Evolutionary conservation across 1,140 invertebrate species (phyloP), one percentile per base, ranked within the genome.

Genomic region (Neoseiulus cucumeris): DNA sequence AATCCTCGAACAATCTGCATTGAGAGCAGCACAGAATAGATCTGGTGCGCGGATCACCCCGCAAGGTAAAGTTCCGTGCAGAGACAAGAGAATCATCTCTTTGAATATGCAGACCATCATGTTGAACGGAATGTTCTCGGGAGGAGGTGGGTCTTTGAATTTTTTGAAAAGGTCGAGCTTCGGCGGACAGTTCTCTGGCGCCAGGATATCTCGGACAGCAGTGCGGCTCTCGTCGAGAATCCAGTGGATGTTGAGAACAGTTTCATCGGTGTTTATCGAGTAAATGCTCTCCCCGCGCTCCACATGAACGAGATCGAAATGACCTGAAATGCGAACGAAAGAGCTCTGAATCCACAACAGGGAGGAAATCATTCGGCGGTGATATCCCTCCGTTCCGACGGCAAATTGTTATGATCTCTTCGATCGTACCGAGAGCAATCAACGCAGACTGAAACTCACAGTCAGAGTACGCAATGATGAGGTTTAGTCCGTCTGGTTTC

Each of bases 401-500:
- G n/a, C 12, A 44, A n/a, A 44, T n/a, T 12, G 42, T n/a, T n/a
- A 44, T n/a, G 42, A 12, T n/a, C 42, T 12, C 42, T n/a, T 44
- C 42, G 42, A 44, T 12, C 12, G n/a, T 44, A 44, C 42, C n/a
- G n/a, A 12, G n/a, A 12, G n/a, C 12, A 12, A 12, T 44, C 12
- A 44, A 44, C 42, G 12, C 42, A 12, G n/a, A 44, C 42, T n/a
- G n/a, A 65, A 76, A 78, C 71, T 84, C 81, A 70, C 81, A 82
- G 74, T 79, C 83, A 68, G 85, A 70, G 69, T 89, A 71, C 4
- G 78, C 82, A 17, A 87, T 80, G 1, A 85, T 86, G 18, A 87
- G 76, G 39, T 94, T 82, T 78, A 93, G 92, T 68, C 92, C 90
- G 82, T 96, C 91, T 33, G 91, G 89, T 77, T 91, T 82, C 91